These are phyloP conservation scores for Trichopoda pennipes DNA, from an alignment of 2,888 invertebrate species.

Conservation along the genomic window DNA sequence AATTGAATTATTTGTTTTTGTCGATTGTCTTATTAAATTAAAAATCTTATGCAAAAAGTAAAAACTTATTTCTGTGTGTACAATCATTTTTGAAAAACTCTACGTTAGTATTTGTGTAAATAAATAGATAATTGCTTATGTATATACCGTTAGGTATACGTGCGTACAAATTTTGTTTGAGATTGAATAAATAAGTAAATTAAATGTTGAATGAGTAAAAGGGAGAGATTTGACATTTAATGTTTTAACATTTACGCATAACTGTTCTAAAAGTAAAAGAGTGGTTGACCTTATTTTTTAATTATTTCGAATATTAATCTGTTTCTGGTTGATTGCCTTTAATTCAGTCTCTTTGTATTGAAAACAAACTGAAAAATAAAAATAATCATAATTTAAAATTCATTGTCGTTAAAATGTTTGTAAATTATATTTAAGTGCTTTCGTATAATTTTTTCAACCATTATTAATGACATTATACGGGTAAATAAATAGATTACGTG, in stretches of 20 bases:
- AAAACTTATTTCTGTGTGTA: no score
- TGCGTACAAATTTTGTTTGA: neutral
- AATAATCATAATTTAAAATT: slow-evolving; percentile 44
- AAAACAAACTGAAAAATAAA: neutral
- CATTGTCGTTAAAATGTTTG: slow-evolving; percentile 41
- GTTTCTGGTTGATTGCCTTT: slow-evolving; percentile 63
- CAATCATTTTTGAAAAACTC: no score
- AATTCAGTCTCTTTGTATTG: slow-evolving; percentile 31
- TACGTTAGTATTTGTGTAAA: neutral
- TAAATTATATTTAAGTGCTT: slow-evolving; percentile 48
- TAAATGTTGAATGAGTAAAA: no score
- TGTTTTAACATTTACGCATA: no score
- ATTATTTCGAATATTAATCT: slow-evolving; percentile 37
- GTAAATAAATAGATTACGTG: slow-evolving; percentile 52
- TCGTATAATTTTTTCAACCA: slow-evolving; percentile 1
- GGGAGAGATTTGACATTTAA: no score
- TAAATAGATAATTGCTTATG: neutral
- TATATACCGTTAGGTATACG: neutral
- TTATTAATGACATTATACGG: slow-evolving; percentile 29
- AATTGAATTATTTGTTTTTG: no score
- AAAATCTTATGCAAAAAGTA: no score
- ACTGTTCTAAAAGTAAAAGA: neutral
- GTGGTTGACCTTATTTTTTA: slow-evolving; percentile 12
- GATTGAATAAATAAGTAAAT: neutral
- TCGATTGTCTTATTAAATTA: no score